These are phyloP conservation scores for Xylocopa sonorina DNA, from an alignment of 1,140 invertebrate species.

Conservation along the genomic window DNA sequence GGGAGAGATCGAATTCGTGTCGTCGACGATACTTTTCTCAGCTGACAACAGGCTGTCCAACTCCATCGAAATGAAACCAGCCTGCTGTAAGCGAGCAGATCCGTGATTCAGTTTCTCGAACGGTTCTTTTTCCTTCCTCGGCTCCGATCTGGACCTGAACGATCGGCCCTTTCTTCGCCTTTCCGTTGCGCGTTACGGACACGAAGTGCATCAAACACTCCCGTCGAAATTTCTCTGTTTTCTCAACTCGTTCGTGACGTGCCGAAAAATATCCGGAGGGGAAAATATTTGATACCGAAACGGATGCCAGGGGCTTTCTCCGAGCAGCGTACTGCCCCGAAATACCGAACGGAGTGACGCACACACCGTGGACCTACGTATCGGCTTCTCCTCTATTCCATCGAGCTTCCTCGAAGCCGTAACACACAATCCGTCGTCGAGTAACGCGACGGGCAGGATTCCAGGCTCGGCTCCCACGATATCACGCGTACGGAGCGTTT, in stretches of 20 bases:
- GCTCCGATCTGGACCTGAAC: background rate
- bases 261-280: background rate
- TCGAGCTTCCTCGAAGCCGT: background rate
- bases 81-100: background rate
- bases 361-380: slow-evolving; percentile 1
- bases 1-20: slow-evolving; percentile 17
- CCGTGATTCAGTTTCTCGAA: slow-evolving; percentile 9
- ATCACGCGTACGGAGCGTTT: slow-evolving; percentile 6
- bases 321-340: too few species aligned
- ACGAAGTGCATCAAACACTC: background rate
- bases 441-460: slow-evolving; percentile 21
- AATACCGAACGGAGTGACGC: background rate
- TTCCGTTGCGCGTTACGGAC: too few species aligned
- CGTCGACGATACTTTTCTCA: background rate
- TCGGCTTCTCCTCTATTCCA: slow-evolving; percentile 6
- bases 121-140: background rate
- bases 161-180: background rate
- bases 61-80: slow-evolving; percentile 17
- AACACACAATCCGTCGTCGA: background rate
- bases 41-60: slow-evolving; percentile 18
- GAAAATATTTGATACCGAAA: too few species aligned
- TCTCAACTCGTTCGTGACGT: background rate
- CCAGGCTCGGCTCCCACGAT: slow-evolving; percentile 25
- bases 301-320: too few species aligned
- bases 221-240: background rate